These are phyloP conservation scores for Lithosia quadra DNA, from an alignment of 2,888 invertebrate species.

Conservation along the genomic window DNA sequence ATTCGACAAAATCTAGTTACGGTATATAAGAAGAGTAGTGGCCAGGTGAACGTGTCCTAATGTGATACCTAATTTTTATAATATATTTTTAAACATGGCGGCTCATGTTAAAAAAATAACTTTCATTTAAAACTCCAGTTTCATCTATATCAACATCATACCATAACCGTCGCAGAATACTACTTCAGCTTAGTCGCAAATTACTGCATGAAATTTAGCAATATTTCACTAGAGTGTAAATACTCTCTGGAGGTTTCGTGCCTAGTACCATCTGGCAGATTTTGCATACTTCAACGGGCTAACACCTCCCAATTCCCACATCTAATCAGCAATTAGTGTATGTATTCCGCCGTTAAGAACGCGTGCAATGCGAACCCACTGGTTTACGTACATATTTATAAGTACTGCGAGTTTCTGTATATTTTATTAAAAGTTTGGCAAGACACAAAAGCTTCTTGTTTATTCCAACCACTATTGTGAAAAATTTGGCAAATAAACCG, in stretches of 20 bases:
- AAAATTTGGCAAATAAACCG: too few species aligned
- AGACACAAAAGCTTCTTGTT: not conserved
- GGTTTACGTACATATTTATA: constrained; percentile 56
- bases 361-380: constrained; percentile 35
- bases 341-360: constrained; percentile 51
- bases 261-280: constrained; percentile 37
- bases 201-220: constrained; percentile 25
- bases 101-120: not conserved
- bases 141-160: not conserved
- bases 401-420: constrained; percentile 38
- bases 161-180: not conserved
- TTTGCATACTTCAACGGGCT: constrained; percentile 48
- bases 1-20: too few species aligned
- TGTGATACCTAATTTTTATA: too few species aligned
- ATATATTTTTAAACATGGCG: too few species aligned
- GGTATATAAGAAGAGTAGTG: too few species aligned
- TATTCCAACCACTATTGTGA: not conserved
- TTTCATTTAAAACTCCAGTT: not conserved
- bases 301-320: constrained; percentile 52
- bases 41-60: too few species aligned
- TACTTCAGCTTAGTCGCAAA: not conserved
- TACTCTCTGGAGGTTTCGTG: constrained; percentile 30
- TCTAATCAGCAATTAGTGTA: constrained; percentile 60
- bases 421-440: not conserved
- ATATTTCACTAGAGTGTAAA: constrained; percentile 33